Percentiles rank a stretch among this genome's conserved stretches.
phyloP scores from a whole-genome alignment of 92 coral and sea anemone species.

The Porites lobata region DNA sequence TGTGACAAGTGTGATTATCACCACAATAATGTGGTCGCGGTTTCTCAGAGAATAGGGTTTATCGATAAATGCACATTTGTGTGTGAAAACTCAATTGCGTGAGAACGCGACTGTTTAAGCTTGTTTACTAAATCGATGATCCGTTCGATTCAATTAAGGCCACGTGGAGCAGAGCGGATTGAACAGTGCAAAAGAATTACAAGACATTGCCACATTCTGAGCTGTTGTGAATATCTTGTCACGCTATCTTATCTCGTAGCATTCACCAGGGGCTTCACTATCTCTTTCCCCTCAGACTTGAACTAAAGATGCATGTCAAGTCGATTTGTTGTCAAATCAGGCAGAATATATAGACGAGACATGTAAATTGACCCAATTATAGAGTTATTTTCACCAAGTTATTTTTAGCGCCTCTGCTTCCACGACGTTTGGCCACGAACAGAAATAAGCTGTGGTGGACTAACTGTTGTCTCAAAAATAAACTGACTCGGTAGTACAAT shows the following conservation, averaged over 20 bases:
- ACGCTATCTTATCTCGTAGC: slow-evolving; percentile 17
- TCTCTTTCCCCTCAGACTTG: not conserved
- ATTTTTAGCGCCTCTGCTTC: slow-evolving; percentile 22
- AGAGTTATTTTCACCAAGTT: slow-evolving; percentile 29
- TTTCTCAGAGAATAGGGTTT: slow-evolving; percentile 61
- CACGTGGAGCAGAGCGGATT: slow-evolving; percentile 29
- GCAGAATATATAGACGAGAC: not conserved
- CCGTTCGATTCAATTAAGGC: slow-evolving; percentile 37
- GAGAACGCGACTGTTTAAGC: slow-evolving; percentile 34
- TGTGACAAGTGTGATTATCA: slow-evolving; percentile 78
- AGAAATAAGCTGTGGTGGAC: slow-evolving; percentile 17
- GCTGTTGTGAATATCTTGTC: slow-evolving; percentile 17
- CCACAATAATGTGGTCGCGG: slow-evolving; percentile 87
- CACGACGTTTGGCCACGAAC: not conserved
- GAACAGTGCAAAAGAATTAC: slow-evolving; percentile 16
- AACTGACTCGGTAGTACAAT: not conserved
- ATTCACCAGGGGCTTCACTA: not conserved
- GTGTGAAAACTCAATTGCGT: slow-evolving; percentile 52
- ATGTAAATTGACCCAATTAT: slow-evolving; percentile 34
- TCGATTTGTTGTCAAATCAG: slow-evolving; percentile 39
- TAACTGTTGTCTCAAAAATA: not conserved
- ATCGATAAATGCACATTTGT: slow-evolving; percentile 48
- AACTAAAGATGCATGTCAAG: not conserved
- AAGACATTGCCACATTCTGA: slow-evolving; percentile 1
- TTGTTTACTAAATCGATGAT: slow-evolving; percentile 36